Percentiles rank a stretch among this genome's conserved stretches.
phyloP scores from a whole-genome alignment of 1,140 invertebrate species.

The Globodera rostochiensis region DNA sequence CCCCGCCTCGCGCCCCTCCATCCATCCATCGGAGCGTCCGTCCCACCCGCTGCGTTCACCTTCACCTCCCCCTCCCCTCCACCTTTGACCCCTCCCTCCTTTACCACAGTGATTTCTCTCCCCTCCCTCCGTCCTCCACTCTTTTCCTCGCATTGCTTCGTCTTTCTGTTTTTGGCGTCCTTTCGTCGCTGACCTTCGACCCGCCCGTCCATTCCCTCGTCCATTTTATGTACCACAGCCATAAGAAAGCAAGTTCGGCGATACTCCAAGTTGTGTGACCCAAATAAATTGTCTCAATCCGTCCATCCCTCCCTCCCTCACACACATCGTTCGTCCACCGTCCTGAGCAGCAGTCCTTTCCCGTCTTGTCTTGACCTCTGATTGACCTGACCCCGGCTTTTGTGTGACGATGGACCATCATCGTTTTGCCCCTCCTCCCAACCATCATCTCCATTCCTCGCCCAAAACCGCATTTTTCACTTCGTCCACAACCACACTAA shows the following conservation, averaged over 20 bases:
- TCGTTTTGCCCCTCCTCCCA: background rate
- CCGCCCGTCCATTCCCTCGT: background rate
- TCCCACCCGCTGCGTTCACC: background rate
- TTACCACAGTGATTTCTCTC: too few species aligned
- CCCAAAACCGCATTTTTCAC: background rate
- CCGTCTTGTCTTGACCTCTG: slow-evolving; percentile 3
- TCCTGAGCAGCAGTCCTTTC: background rate
- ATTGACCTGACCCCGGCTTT: background rate
- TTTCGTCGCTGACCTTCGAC: slow-evolving; percentile 11
- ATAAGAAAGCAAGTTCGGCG: background rate
- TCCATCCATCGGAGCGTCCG: too few species aligned
- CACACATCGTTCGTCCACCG: background rate
- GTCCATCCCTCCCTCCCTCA: background rate
- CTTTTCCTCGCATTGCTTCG: background rate
- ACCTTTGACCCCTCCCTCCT: background rate
- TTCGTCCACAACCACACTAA: background rate
- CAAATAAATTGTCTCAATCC: slow-evolving; percentile 6
- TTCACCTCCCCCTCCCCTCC: too few species aligned
- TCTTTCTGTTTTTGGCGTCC: slow-evolving; percentile 4
- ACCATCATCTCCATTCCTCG: background rate
- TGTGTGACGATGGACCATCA: slow-evolving; percentile 4
- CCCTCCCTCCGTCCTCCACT: background rate
- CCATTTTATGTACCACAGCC: background rate
- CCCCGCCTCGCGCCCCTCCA: background rate
- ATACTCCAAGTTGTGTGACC: background rate